Percentiles rank a stretch among this genome's conserved stretches.
Conservation (phyloP, 2,113 vertebrate species). For the Hyla sarda region DNA sequence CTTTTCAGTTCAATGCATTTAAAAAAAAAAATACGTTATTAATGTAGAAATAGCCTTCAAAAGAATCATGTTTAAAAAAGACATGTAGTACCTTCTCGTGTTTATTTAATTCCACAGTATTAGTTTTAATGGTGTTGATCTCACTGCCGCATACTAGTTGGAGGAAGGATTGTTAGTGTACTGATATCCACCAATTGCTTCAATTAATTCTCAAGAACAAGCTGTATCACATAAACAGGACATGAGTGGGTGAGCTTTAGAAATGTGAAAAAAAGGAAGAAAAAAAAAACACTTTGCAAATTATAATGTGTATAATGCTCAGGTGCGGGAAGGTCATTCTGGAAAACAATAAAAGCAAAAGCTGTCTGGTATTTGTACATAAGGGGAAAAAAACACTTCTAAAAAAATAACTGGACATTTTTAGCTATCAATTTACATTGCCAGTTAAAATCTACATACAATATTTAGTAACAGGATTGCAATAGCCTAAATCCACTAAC, state of each 20-base stretch:
- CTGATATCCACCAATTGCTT: background rate
- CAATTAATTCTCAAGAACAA: conserved; percentile 26
- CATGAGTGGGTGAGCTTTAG: conserved; percentile 7
- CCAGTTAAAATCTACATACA: too few relatives aligned
- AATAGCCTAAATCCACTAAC: too few relatives aligned
- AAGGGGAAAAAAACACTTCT: too few relatives aligned
- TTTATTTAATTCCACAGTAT: background rate
- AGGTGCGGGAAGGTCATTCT: background rate
- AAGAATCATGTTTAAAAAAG: background rate
- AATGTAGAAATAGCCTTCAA: too few relatives aligned
- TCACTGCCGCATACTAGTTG: background rate
- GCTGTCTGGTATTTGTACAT: too few relatives aligned
- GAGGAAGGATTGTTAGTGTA: background rate
- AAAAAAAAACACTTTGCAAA: background rate
- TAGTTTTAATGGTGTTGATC: background rate
- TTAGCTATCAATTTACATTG: too few relatives aligned
- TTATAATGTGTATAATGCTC: background rate
- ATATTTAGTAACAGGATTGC: too few relatives aligned
- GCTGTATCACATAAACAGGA: conserved; percentile 11
- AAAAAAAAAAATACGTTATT: too few relatives aligned
- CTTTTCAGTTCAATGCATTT: too few relatives aligned
- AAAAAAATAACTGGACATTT: too few relatives aligned
- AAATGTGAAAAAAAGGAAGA: background rate
- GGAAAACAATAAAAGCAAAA: too few relatives aligned
- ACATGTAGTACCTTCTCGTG: background rate